phyloP scores from a whole-genome alignment of 30 jellyfish, hydroid and myxozoan species.

The Aurelia aurita region DNA sequence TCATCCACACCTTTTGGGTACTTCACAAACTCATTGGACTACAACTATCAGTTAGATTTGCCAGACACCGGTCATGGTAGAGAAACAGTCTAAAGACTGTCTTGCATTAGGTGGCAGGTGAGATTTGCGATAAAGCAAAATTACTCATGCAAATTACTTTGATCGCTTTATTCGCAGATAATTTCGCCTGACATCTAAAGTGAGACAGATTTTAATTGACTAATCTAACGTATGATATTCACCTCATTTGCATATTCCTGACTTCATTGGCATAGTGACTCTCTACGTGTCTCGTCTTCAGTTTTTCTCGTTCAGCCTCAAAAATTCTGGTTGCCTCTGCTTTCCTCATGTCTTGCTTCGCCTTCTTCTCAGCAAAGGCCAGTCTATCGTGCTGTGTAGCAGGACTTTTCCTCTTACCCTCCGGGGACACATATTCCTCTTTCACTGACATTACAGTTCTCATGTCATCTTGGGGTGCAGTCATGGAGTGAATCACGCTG shows the following conservation, averaged over 20 bases:
- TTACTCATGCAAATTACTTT: too few relatives aligned
- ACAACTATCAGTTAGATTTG: too few relatives aligned
- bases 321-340: conserved; percentile 46
- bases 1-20: too few relatives aligned
- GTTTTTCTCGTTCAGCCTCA: conserved; percentile 72
- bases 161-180: too few relatives aligned
- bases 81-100: too few relatives aligned
- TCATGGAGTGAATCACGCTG: conserved; percentile 93
- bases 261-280: conserved; percentile 73
- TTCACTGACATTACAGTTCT: conserved; percentile 52
- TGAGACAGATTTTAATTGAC: too few relatives aligned
- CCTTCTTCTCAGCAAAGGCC: conserved; percentile 47
- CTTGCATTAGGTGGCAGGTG: too few relatives aligned
- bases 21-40: too few relatives aligned
- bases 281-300: conserved; percentile 67
- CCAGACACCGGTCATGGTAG: too few relatives aligned
- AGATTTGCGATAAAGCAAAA: too few relatives aligned
- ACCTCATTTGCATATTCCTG: conserved; percentile 67
- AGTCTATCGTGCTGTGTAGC: conserved; percentile 49
- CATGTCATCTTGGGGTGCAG: conserved; percentile 66
- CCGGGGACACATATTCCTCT: conserved; percentile 74
- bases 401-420: conserved; percentile 65
- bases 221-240: background rate
- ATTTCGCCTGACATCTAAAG: too few relatives aligned
- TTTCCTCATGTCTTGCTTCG: conserved; percentile 57